These are phyloP conservation scores for Glaucomys volans DNA, from an alignment of 2,113 vertebrate genomes.

Conservation along the genomic window DNA sequence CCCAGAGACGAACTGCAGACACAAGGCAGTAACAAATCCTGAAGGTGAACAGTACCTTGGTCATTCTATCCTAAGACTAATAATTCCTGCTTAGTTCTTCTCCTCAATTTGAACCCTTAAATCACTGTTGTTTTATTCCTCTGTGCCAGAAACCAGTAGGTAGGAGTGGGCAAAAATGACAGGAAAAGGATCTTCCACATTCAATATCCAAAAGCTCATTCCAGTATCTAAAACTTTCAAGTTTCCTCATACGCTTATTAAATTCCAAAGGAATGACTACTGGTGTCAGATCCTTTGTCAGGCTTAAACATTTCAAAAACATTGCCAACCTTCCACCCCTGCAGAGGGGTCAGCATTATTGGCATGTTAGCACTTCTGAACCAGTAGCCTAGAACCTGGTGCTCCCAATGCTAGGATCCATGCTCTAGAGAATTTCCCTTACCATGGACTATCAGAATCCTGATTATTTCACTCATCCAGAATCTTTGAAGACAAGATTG, in stretches of 20 bases:
- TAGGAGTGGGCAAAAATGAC: neutral
- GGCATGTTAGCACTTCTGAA: neutral
- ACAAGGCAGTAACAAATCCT: neutral
- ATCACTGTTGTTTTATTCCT: neutral
- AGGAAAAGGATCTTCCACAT: neutral
- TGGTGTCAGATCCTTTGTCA: neutral
- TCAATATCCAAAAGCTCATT: neutral
- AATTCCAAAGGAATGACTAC: neutral
- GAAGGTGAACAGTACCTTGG: neutral
- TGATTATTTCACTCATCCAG: constrained; percentile 41
- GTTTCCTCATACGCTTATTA: neutral
- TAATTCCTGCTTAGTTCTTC: neutral
- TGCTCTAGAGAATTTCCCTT: neutral
- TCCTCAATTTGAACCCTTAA: neutral
- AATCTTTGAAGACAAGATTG: neutral
- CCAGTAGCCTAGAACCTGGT: neutral
- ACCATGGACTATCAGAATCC: neutral
- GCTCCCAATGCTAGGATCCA: neutral
- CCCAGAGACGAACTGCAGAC: neutral
- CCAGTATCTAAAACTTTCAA: neutral
- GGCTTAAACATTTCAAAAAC: neutral
- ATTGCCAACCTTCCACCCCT: neutral
- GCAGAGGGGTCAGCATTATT: neutral
- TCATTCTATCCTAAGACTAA: neutral
- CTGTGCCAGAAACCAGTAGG: neutral